Percentiles rank a stretch among this genome's conserved stretches.
Evolutionary conservation across 2,888 invertebrate genomes (phyloP).

Genomic region (Ashinkailepas kermadecensis): DNA sequence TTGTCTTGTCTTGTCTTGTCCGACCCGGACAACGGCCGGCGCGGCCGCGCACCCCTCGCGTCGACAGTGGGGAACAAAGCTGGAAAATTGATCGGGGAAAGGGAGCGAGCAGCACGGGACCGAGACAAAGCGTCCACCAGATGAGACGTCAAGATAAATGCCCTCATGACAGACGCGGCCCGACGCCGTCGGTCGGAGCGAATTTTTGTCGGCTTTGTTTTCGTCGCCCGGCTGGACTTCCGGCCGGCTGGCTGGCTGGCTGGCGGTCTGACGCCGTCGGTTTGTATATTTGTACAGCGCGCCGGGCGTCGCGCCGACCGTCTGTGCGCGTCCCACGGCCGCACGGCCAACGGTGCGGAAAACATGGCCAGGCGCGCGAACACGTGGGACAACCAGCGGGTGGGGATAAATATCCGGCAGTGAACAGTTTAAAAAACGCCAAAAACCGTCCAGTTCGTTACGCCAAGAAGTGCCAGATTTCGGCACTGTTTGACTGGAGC

Average conservation of each 20-base stretch:
- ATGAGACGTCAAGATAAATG: constrained; percentile 1
- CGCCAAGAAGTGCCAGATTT: too few relatives aligned
- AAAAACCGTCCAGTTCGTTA: too few relatives aligned
- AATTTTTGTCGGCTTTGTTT: constrained; percentile 1
- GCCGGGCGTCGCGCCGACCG: not conserved
- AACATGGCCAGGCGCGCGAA: too few relatives aligned
- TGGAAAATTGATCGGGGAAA: constrained; percentile 5
- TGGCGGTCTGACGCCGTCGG: not conserved
- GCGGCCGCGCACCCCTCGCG: not conserved
- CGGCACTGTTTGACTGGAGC: too few relatives aligned
- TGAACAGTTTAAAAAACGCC: too few relatives aligned
- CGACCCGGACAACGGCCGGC: not conserved
- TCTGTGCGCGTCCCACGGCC: not conserved
- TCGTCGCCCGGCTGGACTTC: not conserved
- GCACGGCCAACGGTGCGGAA: not conserved
- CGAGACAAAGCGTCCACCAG: not conserved
- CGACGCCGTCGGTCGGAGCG: not conserved
- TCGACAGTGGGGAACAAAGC: constrained; percentile 2
- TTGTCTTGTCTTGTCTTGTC: constrained; percentile 22
- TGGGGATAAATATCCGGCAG: too few relatives aligned
- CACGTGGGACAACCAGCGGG: too few relatives aligned
- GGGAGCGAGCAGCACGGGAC: not conserved
- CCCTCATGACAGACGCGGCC: not conserved
- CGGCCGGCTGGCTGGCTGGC: not conserved
- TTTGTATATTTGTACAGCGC: not conserved